Base-by-base conservation (phyloP, 92 coral and sea anemone species). In the Phymanthus crucifer region DNA sequence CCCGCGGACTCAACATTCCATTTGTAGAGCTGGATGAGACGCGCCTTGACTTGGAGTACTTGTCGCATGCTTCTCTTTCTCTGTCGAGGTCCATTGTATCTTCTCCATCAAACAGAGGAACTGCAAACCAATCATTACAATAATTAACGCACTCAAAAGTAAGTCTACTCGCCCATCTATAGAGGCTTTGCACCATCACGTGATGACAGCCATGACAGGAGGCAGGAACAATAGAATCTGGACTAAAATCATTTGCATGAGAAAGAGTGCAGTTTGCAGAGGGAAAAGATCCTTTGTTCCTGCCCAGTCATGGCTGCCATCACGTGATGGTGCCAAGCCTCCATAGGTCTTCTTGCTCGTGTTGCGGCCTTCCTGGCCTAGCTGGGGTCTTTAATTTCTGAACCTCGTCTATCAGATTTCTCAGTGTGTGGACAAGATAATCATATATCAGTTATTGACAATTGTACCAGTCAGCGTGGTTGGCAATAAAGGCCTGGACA, bases 1-100 rank as follows among this genome's bases (percentile, higher is more conserved):
- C 89, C 26, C 91, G 88, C n/a, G 94, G 90, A 85, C 90, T 90
- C 32, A 91, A 83, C 52, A 84, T 75, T 31, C 92, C 92, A 58
- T 76, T 21, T 45, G 94, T 83, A 47, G 97, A 81, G n/a, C 88
- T 78, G 74, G 92, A 83, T 64, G 87, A 83, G 80, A 75, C 78
- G 27, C 92, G 84, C 72, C 94, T 80, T 10, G 83, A 37, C 35
- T 83, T 71, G 27, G 76, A 27, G 78, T 87, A 90, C 45, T 75
- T 82, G 29, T 76, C 85, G 64, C 83, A 72, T 32, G 78, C 26
- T 4, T 81, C 72, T 5, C 84, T 84, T 21, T 85, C 78, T 50
- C 83, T 61, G 40, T 90, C 97, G 9, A 87, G 54, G 17, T 85
- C 91, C 90, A 90, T 85, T 52, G 89, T 40, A 76, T 92, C 94